phyloP scores from a whole-genome alignment of 2,113 vertebrate genomes.

The Eleginops maclovinus region DNA sequence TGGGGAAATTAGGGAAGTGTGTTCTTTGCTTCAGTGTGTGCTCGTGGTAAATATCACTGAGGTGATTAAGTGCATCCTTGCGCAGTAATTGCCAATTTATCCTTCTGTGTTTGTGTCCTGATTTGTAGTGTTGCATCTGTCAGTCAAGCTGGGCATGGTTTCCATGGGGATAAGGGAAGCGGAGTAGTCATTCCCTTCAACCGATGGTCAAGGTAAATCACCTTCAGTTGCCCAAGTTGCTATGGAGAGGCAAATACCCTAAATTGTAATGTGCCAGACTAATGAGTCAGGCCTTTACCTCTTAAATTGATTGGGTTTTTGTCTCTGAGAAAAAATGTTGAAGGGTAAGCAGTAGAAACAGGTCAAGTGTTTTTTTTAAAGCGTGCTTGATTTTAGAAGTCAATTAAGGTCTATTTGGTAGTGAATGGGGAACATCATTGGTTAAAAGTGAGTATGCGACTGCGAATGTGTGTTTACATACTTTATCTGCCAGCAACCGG shows the following conservation, averaged over 20 bases:
- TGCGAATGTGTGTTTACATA: conserved; percentile 11
- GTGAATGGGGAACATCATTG: neutral
- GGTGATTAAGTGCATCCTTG: conserved; percentile 66
- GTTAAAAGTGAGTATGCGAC: neutral
- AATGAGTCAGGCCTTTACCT: conserved; percentile 40
- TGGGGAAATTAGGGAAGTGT: conserved; percentile 46
- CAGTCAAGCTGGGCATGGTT: conserved; percentile 69
- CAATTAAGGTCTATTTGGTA: conserved; percentile 7
- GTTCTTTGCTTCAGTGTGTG: conserved; percentile 42
- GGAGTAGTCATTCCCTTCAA: conserved; percentile 51
- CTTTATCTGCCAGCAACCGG: conserved; percentile 21
- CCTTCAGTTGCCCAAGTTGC: conserved; percentile 66
- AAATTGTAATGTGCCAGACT: conserved; percentile 54
- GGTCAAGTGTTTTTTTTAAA: conserved; percentile 20
- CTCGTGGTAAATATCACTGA: conserved; percentile 28
- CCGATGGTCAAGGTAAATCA: conserved; percentile 56
- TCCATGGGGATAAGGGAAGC: conserved; percentile 63
- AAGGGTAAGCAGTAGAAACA: conserved; percentile 4
- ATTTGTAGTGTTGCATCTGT: conserved; percentile 43
- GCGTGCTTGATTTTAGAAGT: conserved; percentile 16
- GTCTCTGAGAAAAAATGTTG: neutral
- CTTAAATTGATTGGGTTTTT: conserved; percentile 47
- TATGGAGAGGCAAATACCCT: conserved; percentile 67
- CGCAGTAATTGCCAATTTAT: conserved; percentile 75
- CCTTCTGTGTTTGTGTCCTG: conserved; percentile 32